Evolutionary conservation across 1,140 invertebrate genomes (phyloP).

Genomic region (Semibalanus balanoides): DNA sequence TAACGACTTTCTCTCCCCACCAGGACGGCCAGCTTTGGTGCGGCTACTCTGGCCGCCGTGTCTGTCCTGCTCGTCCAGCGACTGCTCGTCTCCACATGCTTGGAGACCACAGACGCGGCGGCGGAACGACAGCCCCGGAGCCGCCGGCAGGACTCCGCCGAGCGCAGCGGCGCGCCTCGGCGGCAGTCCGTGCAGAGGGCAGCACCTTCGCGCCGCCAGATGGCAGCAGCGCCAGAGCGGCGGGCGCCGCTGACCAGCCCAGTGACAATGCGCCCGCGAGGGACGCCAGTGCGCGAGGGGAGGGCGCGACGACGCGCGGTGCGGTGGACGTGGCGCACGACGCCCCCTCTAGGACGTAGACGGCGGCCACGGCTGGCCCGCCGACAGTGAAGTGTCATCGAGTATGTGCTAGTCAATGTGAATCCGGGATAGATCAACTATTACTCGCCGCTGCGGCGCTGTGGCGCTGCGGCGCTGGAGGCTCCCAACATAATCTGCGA

Average conservation of each 20-base stretch:
- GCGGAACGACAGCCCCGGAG: no score
- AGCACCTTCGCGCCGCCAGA: background rate
- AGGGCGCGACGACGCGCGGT: background rate
- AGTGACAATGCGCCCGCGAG: background rate
- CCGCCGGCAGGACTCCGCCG: no score
- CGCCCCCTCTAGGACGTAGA: background rate
- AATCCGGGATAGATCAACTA: background rate
- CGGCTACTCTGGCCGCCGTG: background rate
- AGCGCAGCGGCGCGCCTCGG: no score
- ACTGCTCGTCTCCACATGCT: background rate
- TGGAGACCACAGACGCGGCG: no score
- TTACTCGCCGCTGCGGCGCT: background rate
- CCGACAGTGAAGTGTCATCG: background rate
- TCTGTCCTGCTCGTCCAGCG: background rate
- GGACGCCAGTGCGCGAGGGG: background rate
- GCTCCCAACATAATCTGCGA: background rate
- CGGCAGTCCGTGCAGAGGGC: background rate
- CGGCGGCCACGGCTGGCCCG: no score
- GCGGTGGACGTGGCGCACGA: background rate
- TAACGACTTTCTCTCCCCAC: background rate
- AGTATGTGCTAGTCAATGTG: background rate
- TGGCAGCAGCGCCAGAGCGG: background rate
- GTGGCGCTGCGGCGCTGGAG: no score
- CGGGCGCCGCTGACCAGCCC: no score
- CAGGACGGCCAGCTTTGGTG: background rate